Conservation (phyloP, 2,113 vertebrate genomes). For the Poeciliopsis prolifica region DNA sequence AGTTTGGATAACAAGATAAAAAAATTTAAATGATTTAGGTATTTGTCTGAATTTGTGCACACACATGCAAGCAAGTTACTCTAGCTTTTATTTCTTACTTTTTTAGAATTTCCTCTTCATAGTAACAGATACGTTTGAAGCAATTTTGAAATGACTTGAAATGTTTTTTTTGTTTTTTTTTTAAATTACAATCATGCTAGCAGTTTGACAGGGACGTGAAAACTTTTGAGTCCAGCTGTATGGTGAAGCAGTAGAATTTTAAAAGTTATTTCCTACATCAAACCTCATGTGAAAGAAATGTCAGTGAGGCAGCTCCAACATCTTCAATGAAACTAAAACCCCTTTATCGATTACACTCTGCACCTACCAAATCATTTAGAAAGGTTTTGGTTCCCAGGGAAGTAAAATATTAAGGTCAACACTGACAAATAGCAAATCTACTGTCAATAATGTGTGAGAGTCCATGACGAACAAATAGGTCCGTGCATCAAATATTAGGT, state of each 20-base stretch:
- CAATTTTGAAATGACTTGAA: neutral
- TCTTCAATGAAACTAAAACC: neutral
- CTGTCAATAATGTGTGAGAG: neutral
- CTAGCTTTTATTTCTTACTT: too few relatives aligned
- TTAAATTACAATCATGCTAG: neutral
- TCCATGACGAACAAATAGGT: neutral
- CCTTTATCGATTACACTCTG: neutral
- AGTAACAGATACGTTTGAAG: too few relatives aligned
- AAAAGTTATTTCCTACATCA: neutral
- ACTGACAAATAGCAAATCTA: neutral
- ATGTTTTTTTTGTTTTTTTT: neutral
- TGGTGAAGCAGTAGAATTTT: neutral
- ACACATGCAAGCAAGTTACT: too few relatives aligned
- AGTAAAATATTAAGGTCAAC: neutral
- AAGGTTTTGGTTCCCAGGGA: neutral
- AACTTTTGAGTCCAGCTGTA: neutral
- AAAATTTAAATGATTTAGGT: too few relatives aligned
- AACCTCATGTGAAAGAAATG: neutral
- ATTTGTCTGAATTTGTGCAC: too few relatives aligned
- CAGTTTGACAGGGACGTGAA: neutral
- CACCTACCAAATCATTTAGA: neutral
- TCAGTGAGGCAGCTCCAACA: conserved; percentile 9
- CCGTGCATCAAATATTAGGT: neutral
- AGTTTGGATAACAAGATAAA: too few relatives aligned
- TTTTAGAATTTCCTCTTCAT: too few relatives aligned